Evolutionary conservation across 1,140 invertebrate genomes (phyloP).

Genomic region (Drosophila parabipectinata): DNA sequence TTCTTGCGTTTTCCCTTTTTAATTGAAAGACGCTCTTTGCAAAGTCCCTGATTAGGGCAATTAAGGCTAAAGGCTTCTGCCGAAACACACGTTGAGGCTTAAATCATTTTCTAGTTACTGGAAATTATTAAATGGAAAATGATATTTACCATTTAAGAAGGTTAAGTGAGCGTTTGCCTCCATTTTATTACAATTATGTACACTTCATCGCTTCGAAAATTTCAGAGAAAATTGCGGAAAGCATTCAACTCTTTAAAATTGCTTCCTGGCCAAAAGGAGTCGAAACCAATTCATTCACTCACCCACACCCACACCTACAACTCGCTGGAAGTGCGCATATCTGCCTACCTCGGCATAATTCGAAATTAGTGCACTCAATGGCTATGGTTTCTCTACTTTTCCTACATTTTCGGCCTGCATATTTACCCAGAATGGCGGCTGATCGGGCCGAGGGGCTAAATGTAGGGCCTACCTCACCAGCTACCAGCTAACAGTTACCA

Average conservation of each 20-base stretch:
- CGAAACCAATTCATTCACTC: slow-evolving; percentile 29
- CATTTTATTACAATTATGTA: background rate
- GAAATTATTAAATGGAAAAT: slow-evolving; percentile 10
- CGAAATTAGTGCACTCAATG: slow-evolving; percentile 81
- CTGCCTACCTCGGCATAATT: slow-evolving; percentile 78
- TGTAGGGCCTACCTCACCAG: slow-evolving; percentile 26
- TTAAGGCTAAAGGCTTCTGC: background rate
- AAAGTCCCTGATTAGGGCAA: slow-evolving; percentile 29
- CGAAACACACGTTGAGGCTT: background rate
- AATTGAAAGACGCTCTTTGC: slow-evolving; percentile 48
- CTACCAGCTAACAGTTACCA: too few relatives aligned
- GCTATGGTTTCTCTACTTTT: slow-evolving; percentile 65
- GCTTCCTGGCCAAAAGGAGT: slow-evolving; percentile 1
- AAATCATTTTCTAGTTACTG: slow-evolving; percentile 3
- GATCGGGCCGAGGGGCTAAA: slow-evolving; percentile 4
- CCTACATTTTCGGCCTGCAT: slow-evolving; percentile 54
- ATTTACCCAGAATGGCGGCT: slow-evolving; percentile 58
- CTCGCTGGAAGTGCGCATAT: slow-evolving; percentile 49
- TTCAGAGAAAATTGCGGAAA: too few relatives aligned
- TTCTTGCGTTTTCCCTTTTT: slow-evolving; percentile 14
- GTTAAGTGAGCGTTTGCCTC: background rate
- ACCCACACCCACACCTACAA: background rate
- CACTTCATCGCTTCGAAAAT: background rate
- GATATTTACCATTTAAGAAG: too few relatives aligned
- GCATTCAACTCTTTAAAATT: slow-evolving; percentile 22